A percentile compares a stretch with the other conserved stretches of the same genome.
These are phyloP conservation scores for Charadrius vociferus DNA, from an alignment of 2,113 vertebrate species.

Conservation along the genomic window DNA sequence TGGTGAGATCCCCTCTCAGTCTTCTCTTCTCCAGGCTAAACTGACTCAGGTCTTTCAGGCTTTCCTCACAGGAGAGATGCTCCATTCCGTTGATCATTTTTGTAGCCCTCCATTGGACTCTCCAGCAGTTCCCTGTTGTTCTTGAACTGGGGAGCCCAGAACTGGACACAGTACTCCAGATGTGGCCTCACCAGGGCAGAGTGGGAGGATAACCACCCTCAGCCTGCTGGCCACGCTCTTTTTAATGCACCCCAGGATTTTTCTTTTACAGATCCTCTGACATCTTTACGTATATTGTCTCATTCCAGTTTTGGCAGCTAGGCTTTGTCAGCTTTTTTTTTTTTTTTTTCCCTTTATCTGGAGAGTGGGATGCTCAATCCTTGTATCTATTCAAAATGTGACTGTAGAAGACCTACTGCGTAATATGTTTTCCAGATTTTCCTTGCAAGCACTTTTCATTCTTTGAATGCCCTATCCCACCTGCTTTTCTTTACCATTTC, in stretches of 20 bases:
- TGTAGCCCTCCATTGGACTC: not conserved
- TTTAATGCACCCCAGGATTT: not conserved
- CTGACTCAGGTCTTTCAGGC: not conserved
- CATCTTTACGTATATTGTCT: not conserved
- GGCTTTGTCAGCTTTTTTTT: not conserved
- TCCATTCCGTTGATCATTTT: not conserved
- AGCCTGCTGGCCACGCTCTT: not conserved
- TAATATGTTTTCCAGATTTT: not conserved
- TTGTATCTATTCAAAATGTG: no score
- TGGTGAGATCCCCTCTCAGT: not conserved
- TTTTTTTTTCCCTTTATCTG: no score
- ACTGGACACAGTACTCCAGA: not conserved
- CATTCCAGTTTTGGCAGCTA: not conserved
- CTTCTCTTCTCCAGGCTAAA: not conserved
- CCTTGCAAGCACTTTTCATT: not conserved
- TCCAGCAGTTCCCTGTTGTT: not conserved
- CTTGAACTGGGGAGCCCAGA: not conserved
- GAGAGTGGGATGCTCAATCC: no score
- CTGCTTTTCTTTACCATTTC: not conserved
- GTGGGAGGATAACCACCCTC: not conserved
- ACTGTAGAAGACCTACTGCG: no score
- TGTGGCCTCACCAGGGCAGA: not conserved
- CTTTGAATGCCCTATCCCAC: not conserved
- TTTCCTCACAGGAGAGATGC: not conserved
- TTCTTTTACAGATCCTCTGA: not conserved